Percentiles rank a stretch among this genome's conserved stretches.
phyloP scores from a whole-genome alignment of 2,888 invertebrate species.

The Torymus aiolomorphi region DNA sequence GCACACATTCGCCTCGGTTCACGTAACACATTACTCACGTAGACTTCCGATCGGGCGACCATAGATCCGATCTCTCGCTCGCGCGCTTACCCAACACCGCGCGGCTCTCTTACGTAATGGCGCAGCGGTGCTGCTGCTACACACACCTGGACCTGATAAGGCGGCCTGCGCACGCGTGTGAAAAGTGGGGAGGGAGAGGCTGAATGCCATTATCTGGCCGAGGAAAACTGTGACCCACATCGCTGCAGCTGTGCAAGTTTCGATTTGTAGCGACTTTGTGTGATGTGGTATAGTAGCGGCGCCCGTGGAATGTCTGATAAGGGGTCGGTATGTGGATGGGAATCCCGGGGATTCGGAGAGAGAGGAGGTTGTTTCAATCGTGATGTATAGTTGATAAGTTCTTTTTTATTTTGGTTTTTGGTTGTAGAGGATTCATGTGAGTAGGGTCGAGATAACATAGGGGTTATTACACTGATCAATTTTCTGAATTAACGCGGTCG shows the following conservation, averaged over 20 bases:
- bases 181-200: conserved; percentile 12
- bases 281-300: no score
- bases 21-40: not conserved
- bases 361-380: no score
- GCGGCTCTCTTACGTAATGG: conserved; percentile 15
- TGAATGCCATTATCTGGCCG: conserved; percentile 36
- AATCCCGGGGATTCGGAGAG: no score
- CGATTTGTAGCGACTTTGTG: no score
- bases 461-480: no score
- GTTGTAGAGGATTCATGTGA: no score
- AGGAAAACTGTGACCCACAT: conserved; percentile 43
- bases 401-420: no score
- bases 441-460: no score
- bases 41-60: conserved; percentile 37
- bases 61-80: conserved; percentile 28
- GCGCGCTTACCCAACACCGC: not conserved
- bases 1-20: conserved; percentile 18
- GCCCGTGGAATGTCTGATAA: no score
- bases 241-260: not conserved
- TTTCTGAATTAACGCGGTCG: no score
- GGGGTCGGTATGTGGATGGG: no score
- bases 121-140: not conserved
- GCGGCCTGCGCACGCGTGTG: not conserved
- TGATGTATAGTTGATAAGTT: no score
- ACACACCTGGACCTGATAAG: conserved; percentile 26